Evolutionary conservation across 2,113 vertebrate species (phyloP).

Genomic region (Bettongia penicillata): DNA sequence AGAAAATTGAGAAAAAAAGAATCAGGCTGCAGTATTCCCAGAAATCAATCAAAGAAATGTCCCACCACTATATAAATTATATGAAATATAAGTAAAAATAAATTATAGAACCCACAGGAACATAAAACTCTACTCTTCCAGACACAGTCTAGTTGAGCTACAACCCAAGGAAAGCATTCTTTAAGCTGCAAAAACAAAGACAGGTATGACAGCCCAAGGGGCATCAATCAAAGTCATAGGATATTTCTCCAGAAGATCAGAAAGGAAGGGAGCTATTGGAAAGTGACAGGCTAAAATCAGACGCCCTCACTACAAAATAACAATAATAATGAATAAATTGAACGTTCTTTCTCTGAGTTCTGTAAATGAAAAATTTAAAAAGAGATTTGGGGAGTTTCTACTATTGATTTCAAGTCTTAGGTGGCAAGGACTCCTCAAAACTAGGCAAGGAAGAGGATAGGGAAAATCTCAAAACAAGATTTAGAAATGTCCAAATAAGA

Average conservation of each 20-base stretch:
- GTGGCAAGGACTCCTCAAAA: neutral
- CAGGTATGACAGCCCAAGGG: neutral
- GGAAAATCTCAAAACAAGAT: neutral
- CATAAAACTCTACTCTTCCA: neutral
- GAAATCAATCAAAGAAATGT: neutral
- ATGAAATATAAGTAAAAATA: neutral
- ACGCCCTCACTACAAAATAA: neutral
- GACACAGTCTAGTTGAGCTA: neutral
- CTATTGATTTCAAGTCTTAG: neutral
- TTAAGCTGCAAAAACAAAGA: neutral
- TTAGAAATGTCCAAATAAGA: neutral
- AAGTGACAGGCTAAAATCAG: neutral
- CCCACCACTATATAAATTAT: neutral
- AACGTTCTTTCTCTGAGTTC: neutral
- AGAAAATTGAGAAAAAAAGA: neutral
- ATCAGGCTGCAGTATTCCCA: neutral
- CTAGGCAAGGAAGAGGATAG: neutral
- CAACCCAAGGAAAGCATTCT: neutral
- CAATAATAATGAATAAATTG: no score
- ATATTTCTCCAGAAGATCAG: neutral
- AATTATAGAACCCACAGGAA: neutral
- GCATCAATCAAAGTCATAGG: neutral
- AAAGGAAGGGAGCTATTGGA: neutral
- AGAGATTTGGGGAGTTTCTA: neutral
- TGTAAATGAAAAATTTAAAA: neutral